phyloP scores from a whole-genome alignment of 2,797 vertebrate species.

The Phaenicophaeus curvirostris region DNA sequence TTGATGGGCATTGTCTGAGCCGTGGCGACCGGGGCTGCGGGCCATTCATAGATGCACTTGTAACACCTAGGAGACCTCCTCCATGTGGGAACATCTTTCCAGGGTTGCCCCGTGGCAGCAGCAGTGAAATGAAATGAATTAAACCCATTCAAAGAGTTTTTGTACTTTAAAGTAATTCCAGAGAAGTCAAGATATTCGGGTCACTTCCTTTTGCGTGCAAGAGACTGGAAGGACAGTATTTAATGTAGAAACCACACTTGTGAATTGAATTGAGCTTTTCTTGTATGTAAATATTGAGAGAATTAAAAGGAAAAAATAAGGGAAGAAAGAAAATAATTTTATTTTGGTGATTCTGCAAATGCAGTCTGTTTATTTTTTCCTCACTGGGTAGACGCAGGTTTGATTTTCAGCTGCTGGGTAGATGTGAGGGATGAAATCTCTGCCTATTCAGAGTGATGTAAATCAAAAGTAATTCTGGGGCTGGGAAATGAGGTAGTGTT shows the following conservation, averaged over 20 bases:
- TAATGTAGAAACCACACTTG: background rate
- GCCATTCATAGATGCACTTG: background rate
- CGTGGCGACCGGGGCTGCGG: background rate
- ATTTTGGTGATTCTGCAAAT: slow-evolving; percentile 52
- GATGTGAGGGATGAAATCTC: background rate
- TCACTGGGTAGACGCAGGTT: background rate
- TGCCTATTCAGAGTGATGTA: background rate
- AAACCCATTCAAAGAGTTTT: slow-evolving; percentile 13
- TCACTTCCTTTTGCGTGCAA: background rate
- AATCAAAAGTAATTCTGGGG: background rate
- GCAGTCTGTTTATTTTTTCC: slow-evolving; percentile 3
- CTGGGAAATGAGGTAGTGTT: background rate
- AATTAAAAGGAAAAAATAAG: slow-evolving; percentile 67
- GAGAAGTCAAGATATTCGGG: slow-evolving; percentile 51
- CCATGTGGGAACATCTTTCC: slow-evolving; percentile 12
- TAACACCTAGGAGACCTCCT: slow-evolving; percentile 35
- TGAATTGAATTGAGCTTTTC: slow-evolving; percentile 37
- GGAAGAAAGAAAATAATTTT: slow-evolving; percentile 64
- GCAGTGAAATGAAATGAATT: slow-evolving; percentile 7
- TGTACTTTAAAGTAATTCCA: slow-evolving; percentile 36
- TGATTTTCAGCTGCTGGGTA: background rate
- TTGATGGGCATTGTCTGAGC: background rate
- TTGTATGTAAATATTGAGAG: slow-evolving; percentile 72
- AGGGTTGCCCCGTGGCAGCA: background rate
- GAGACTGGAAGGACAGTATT: slow-evolving; percentile 29